Evolutionary conservation across 2,888 invertebrate species (phyloP).

Genomic region (Oligia strigilis): DNA sequence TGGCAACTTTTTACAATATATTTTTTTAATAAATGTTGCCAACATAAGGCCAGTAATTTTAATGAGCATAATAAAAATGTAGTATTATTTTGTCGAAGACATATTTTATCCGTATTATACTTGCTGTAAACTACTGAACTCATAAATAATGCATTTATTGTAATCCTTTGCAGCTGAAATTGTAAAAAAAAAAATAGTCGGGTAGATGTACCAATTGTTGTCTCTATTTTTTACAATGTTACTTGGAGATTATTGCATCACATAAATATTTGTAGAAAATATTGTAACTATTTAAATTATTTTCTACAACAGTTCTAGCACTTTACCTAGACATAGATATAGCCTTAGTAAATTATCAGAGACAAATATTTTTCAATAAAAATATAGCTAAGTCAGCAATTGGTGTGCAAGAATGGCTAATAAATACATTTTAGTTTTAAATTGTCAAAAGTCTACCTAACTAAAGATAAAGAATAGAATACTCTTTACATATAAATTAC

Average conservation of each 20-base stretch:
- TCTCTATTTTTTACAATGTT: background rate
- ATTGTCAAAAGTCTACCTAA: constrained; percentile 45
- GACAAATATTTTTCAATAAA: constrained; percentile 24
- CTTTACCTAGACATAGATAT: background rate
- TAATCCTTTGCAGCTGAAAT: constrained; percentile 25
- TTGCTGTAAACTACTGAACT: constrained; percentile 43
- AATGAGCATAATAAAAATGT: constrained; percentile 52
- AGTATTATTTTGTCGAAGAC: constrained; percentile 60
- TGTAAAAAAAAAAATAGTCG: constrained; percentile 11
- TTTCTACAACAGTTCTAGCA: background rate
- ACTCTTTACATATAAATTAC: too few species aligned
- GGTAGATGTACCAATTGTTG: constrained; percentile 47
- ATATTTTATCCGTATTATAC: constrained; percentile 42
- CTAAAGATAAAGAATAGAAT: too few species aligned
- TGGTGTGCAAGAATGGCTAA: constrained; percentile 57
- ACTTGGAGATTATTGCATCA: constrained; percentile 6
- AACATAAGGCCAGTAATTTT: constrained; percentile 63
- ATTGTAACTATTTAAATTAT: background rate
- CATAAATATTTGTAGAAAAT: constrained; percentile 3
- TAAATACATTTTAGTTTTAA: constrained; percentile 21
- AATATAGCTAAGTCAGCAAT: constrained; percentile 19
- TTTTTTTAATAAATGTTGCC: constrained; percentile 62
- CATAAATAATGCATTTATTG: constrained; percentile 59
- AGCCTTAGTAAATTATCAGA: constrained; percentile 20
- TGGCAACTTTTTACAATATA: constrained; percentile 55